Conservation (phyloP, 2,888 invertebrate species). For the Clanis bilineata region DNA sequence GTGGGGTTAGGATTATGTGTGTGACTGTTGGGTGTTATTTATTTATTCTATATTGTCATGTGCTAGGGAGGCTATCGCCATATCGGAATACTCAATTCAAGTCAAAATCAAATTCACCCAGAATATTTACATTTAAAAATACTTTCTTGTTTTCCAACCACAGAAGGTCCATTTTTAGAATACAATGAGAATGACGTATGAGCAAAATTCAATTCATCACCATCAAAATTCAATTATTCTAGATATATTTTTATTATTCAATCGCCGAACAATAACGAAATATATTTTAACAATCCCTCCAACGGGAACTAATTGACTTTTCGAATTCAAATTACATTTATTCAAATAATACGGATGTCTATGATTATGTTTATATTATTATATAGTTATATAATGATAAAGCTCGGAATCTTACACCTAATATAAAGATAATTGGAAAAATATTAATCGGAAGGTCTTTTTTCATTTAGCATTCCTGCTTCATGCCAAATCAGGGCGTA, state of each 20-base stretch:
- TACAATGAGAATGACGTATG: not conserved
- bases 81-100: no score
- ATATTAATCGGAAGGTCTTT: not conserved
- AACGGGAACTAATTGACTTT: constrained; percentile 9
- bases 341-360: constrained; percentile 1
- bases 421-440: not conserved
- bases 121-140: not conserved
- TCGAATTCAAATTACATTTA: constrained; percentile 3
- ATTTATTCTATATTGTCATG: no score
- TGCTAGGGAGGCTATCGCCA: no score
- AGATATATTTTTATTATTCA: not conserved
- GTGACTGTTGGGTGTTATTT: no score
- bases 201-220: constrained; percentile 4
- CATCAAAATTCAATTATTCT: not conserved
- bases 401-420: not conserved
- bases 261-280: not conserved
- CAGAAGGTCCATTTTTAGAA: not conserved
- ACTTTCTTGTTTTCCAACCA: not conserved
- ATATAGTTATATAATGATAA: constrained; percentile 12
- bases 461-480: not conserved
- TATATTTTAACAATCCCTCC: not conserved
- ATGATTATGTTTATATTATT: not conserved
- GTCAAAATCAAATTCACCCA: no score
- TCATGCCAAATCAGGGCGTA: not conserved
- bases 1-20: no score